These are phyloP conservation scores for Kryptopterus vitreolus DNA, from an alignment of 2,797 vertebrate genomes.

Conservation along the genomic window DNA sequence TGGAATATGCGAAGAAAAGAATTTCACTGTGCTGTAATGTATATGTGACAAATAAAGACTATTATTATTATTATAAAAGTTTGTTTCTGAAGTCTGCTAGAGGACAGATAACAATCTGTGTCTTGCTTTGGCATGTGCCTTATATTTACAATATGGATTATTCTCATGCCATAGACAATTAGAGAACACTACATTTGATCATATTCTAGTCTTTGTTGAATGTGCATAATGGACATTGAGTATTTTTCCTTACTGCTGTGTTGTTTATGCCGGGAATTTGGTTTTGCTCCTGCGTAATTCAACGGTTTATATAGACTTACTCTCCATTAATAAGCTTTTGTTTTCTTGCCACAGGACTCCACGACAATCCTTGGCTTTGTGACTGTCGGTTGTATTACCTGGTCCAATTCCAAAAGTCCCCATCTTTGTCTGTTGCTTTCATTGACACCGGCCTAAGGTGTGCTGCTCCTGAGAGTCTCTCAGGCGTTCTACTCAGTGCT, in stretches of 20 bases:
- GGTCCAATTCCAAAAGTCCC: slow-evolving; percentile 87
- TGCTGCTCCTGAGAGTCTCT: slow-evolving; percentile 82
- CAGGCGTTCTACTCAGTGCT: slow-evolving; percentile 89
- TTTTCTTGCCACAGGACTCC: slow-evolving; percentile 78
- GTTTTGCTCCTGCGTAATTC: too few relatives aligned
- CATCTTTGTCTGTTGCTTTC: slow-evolving; percentile 83
- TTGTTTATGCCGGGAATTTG: too few relatives aligned
- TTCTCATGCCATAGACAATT: neutral
- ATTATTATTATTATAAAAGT: too few relatives aligned
- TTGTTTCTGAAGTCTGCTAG: neutral
- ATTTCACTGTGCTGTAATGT: too few relatives aligned
- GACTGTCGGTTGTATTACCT: slow-evolving; percentile 93
- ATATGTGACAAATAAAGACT: too few relatives aligned
- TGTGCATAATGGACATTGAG: neutral
- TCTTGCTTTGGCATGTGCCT: neutral
- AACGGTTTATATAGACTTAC: neutral
- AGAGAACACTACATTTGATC: neutral
- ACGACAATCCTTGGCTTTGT: slow-evolving; percentile 96
- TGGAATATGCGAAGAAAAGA: too few relatives aligned
- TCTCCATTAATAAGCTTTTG: neutral
- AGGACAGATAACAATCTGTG: neutral
- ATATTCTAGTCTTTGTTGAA: neutral
- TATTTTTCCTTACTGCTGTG: neutral
- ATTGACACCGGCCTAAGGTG: slow-evolving; percentile 88
- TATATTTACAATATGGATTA: neutral